phyloP scores from a whole-genome alignment of 2,888 invertebrate species.

The Ophion ellenae region DNA sequence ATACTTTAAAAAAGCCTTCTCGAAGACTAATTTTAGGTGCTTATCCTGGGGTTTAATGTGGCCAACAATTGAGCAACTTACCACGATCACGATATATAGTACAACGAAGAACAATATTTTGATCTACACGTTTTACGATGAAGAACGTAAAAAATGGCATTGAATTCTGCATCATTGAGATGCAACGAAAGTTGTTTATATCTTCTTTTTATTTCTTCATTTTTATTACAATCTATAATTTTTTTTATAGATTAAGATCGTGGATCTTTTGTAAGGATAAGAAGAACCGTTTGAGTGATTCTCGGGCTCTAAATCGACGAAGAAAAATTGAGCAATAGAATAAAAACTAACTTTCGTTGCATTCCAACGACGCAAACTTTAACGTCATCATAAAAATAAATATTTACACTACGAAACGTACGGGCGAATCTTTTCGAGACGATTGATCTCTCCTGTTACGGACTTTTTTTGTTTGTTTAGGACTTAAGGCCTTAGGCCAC shows the following conservation, averaged over 20 bases:
- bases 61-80: constrained; percentile 53
- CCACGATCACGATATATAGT: constrained; percentile 8
- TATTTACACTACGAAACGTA: constrained; percentile 53
- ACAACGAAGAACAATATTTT: constrained; percentile 1
- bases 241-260: too few species aligned
- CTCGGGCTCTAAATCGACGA: too few species aligned
- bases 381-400: constrained; percentile 36
- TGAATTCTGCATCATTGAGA: too few species aligned
- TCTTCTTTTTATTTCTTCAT: too few species aligned
- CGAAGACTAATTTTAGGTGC: neutral
- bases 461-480: neutral
- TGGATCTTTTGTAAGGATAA: too few species aligned
- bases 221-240: too few species aligned
- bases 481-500: too few species aligned
- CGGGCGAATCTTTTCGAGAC: neutral
- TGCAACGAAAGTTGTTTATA: too few species aligned
- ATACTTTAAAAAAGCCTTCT: neutral
- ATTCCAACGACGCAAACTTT: too few species aligned
- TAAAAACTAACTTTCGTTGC: too few species aligned
- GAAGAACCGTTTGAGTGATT: too few species aligned
- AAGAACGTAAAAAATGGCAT: neutral
- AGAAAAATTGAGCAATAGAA: too few species aligned
- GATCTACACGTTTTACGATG: neutral
- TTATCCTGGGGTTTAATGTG: constrained; percentile 6
- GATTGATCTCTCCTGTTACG: neutral